phyloP scores from a whole-genome alignment of 2,113 vertebrate species.

The Clarias batrachus region DNA sequence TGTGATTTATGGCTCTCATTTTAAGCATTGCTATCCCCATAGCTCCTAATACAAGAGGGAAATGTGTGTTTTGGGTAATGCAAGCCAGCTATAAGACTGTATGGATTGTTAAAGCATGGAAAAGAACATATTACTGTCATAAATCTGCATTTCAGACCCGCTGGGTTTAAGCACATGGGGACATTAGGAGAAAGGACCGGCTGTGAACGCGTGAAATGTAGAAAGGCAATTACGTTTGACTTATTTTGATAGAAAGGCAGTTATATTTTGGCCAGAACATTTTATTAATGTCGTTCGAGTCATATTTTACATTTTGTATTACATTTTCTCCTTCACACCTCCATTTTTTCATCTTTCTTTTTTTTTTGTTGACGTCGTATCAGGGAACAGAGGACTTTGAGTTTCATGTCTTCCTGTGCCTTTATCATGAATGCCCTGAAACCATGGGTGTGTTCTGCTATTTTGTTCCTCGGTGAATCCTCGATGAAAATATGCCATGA shows the following conservation, averaged over 20 bases:
- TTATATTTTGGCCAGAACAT: slow-evolving; percentile 52
- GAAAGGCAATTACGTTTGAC: slow-evolving; percentile 61
- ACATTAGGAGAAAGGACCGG: slow-evolving; percentile 61
- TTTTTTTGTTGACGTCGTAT: neutral
- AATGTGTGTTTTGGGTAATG: slow-evolving; percentile 76
- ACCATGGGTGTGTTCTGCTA: neutral
- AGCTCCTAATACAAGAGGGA: slow-evolving; percentile 71
- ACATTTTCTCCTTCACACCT: slow-evolving; percentile 41
- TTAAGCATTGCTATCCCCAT: slow-evolving; percentile 72
- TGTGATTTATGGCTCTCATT: slow-evolving; percentile 79
- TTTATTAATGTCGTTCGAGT: slow-evolving; percentile 59
- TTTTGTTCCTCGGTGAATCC: neutral
- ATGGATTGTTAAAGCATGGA: slow-evolving; percentile 74
- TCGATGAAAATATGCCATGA: neutral
- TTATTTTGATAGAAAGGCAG: slow-evolving; percentile 58
- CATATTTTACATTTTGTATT: slow-evolving; percentile 45
- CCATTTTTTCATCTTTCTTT: slow-evolving; percentile 26
- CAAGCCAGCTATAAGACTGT: slow-evolving; percentile 66
- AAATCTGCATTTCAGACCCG: slow-evolving; percentile 74
- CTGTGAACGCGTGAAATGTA: slow-evolving; percentile 60
- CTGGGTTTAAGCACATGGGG: slow-evolving; percentile 62
- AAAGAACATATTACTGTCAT: slow-evolving; percentile 76
- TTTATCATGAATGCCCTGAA: neutral
- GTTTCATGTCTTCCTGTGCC: neutral
- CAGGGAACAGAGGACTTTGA: neutral